Base-by-base conservation (phyloP, 2,797 vertebrate genomes). In the Ptychadena robeensis region DNA sequence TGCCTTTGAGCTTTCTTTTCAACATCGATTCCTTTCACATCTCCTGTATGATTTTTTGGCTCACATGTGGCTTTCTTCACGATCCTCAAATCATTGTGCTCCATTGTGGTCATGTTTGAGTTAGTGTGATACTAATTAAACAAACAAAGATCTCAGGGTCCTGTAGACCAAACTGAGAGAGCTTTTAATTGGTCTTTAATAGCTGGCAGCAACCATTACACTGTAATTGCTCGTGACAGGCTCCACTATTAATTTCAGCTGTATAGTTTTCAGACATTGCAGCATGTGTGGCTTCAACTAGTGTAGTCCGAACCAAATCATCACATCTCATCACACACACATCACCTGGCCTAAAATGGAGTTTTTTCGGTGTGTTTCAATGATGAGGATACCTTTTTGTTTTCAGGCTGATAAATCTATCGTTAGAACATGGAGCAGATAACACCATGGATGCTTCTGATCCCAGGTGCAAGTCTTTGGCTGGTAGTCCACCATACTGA, bases 1-100 rank as follows among this genome's bases (percentile, higher is more conserved):
- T 73, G 76, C 76, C 76, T 79, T 83, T 83, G 76, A 83, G 82
- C 74, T 83, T 73, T 80, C 76, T 64, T 79, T 84, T 80, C 71
- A 73, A 84, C 63, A 18, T 74, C 38, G 76, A 38, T 71, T 79
- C 76, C 73, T 84, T 84, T 84, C 71, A 61, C 48, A 66, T 80
- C 78, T 79, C 40, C 48, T 80, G 65, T 84, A 67, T 80, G 77
- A 84, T 80, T 84, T 80, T 84, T 80, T 3, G 35, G 66, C 44
- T 84, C 37, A 40, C 77, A 74, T 71, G 77, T 67, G 44, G 77
- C 70, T 80, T 73, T 61, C 48, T 69, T 79, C 44, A 48, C 25
- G 40, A 79, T 57, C 63, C 44, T 73, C 61, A 61, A 79, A 79
- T 83, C 71, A 31, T 73, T 79, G 72, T 67, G 28, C 69, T 37